phyloP scores from a whole-genome alignment of 2,888 invertebrate species.

The Chrysodeixis includens region DNA sequence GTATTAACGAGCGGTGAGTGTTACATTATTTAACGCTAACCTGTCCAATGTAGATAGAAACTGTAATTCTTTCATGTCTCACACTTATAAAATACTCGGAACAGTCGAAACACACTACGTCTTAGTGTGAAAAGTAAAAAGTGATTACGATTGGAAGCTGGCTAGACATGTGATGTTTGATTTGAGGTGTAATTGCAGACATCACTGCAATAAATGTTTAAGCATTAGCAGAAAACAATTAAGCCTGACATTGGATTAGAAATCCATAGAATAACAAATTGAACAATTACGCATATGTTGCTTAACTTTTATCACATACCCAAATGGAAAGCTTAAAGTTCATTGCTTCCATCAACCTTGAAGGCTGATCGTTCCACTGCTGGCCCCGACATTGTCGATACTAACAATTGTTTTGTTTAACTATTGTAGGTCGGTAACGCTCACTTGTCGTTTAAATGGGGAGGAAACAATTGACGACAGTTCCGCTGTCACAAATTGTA shows the following conservation, averaged over 20 bases:
- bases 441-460: constrained; percentile 49
- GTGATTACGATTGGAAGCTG: background rate
- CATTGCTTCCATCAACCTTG: constrained; percentile 59
- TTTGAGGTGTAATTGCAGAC: background rate
- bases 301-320: constrained; percentile 10
- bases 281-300: background rate
- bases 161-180: background rate
- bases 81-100: background rate
- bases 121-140: background rate
- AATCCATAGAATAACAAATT: background rate
- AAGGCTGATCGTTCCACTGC: constrained; percentile 56
- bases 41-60: constrained; percentile 45
- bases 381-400: constrained; percentile 37
- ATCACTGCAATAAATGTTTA: background rate
- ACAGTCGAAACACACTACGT: background rate
- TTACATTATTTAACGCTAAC: constrained; percentile 77
- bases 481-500: constrained; percentile 49
- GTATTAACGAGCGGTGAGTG: constrained; percentile 69
- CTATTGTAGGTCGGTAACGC: constrained; percentile 54
- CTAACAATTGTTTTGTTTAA: constrained; percentile 53
- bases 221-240: background rate
- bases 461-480: constrained; percentile 54
- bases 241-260: background rate
- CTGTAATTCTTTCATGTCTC: constrained; percentile 39
- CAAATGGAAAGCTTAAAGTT: constrained; percentile 60